Conservation (phyloP, 2,797 vertebrate genomes). For the Hemitrygon akajei region DNA sequence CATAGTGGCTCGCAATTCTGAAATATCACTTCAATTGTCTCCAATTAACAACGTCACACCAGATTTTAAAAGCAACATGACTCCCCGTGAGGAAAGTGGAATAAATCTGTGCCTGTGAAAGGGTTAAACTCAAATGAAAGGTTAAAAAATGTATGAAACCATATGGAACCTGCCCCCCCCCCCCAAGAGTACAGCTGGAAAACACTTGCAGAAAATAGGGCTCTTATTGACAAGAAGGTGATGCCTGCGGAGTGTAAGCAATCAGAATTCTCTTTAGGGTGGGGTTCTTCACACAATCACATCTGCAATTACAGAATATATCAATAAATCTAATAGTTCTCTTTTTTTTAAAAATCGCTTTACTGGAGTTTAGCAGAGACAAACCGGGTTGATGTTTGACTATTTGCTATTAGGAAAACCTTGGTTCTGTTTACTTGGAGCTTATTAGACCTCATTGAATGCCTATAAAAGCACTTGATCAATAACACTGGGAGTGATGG, state of each 20-base stretch:
- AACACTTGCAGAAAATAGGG: neutral
- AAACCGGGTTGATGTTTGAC: conserved; percentile 52
- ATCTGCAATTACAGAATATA: conserved; percentile 31
- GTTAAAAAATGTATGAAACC: neutral
- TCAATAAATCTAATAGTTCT: conserved; percentile 44
- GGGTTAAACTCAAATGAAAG: conserved; percentile 30
- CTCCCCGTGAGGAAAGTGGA: neutral
- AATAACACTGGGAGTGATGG: conserved; percentile 64
- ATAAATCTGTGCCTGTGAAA: neutral
- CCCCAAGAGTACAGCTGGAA: neutral
- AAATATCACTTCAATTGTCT: neutral
- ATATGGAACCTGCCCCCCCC: neutral
- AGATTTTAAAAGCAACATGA: too few relatives aligned
- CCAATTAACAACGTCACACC: neutral
- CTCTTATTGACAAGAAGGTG: conserved; percentile 18
- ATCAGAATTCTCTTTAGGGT: conserved; percentile 28
- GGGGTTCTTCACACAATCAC: conserved; percentile 16
- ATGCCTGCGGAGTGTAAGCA: conserved; percentile 8
- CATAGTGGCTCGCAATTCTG: neutral
- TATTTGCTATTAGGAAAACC: conserved; percentile 55
- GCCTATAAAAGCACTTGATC: conserved; percentile 62
- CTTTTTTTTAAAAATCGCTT: conserved; percentile 40
- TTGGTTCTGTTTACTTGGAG: conserved; percentile 56
- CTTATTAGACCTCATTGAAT: conserved; percentile 63
- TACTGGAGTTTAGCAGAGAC: conserved; percentile 41